Evolutionary conservation across 2,797 vertebrate species (phyloP).

Genomic region (Fringilla coelebs): DNA sequence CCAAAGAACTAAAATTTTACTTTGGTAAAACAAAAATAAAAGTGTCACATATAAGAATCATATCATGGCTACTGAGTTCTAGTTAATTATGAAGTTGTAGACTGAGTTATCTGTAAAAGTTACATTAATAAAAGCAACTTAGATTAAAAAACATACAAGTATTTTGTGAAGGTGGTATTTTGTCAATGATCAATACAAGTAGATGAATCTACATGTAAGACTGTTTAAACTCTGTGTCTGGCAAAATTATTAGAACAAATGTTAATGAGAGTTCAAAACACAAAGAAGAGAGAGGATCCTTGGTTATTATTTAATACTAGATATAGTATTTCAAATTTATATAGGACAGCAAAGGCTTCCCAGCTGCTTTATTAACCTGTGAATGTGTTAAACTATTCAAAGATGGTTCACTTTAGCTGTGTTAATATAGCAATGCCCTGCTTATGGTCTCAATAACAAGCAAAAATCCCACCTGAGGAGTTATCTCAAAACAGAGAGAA

Average conservation of each 20-base stretch:
- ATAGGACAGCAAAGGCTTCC: background rate
- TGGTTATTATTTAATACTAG: background rate
- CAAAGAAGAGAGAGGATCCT: background rate
- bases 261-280: background rate
- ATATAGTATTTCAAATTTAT: background rate
- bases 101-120: conserved; percentile 11
- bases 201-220: background rate
- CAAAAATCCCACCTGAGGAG: background rate
- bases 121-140: conserved; percentile 36
- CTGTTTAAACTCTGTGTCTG: background rate
- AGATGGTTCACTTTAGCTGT: background rate
- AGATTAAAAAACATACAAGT: background rate
- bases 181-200: conserved; percentile 12
- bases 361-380: background rate
- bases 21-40: background rate
- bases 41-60: background rate
- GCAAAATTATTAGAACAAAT: background rate
- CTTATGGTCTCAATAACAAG: background rate
- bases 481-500: background rate
- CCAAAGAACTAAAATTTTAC: background rate
- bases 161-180: background rate
- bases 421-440: background rate
- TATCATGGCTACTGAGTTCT: background rate
- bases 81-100: background rate
- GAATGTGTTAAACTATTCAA: background rate